Base-by-base conservation (phyloP, 1,140 invertebrate genomes). In the Oscheius sp. region DNA sequence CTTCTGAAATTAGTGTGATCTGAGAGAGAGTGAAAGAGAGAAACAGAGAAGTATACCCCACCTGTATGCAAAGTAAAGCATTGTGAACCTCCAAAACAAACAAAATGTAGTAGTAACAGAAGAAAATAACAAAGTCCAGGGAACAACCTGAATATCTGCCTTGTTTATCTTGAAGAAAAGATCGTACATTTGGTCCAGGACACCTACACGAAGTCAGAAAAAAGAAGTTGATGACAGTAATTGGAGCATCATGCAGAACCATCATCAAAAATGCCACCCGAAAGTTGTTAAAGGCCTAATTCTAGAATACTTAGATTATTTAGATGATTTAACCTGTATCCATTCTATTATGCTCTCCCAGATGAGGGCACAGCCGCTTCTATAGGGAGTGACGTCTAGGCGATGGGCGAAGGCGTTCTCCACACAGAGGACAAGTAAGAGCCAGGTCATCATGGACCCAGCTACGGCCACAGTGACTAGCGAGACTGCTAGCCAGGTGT, bases 201-300 rank as follows among this genome's bases (percentile, higher is more conserved):
- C 79, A 83, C 18, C 82, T 73, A 63, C 82, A 83, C 3, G 82
- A 45, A 26, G 74, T 55, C 7, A 83, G 52, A 46, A 83, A 64
- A 58, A 82, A 83, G 62, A 83, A 83, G 38, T 84, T 83, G 29
- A 75, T 69, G 35, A 83, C 49, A n/a, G 80, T 84, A 73, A 82
- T 78, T 3, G 80, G 81, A 15, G 52, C 66, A 55, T 82, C 82
- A 26, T 84, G 82, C 10, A 83, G 59, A 2, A 75, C 38, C 73
- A 82, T 73, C 35, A 83, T 78, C 18, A 83, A 72, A 42, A 84
- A 83, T 26, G 81, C 73, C 28, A 83, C 78, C 28, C 82, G 73
- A 38, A 83, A 83, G 61, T 84, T 84, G 69, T 83, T 84, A 68
- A 83, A 83, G 15, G 76, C 81, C 58, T 73, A 20, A 3, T 10